These are phyloP conservation scores for Apodemia mormo DNA, from an alignment of 2,888 invertebrate genomes.

Conservation along the genomic window DNA sequence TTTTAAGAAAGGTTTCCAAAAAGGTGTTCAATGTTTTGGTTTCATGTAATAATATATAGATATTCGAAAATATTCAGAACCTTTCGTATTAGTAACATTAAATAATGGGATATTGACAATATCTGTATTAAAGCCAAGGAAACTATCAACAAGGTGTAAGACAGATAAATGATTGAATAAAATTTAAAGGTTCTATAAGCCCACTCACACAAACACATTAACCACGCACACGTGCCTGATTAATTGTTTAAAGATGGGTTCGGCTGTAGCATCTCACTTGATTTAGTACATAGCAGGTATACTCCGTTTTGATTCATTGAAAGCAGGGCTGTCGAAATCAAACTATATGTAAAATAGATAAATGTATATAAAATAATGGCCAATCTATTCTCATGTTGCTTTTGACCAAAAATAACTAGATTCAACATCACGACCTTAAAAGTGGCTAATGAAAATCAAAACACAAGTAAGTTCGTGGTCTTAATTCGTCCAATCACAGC, in stretches of 20 bases:
- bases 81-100: too few relatives aligned
- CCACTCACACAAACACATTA: constrained; percentile 1
- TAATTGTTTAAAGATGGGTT: constrained; percentile 14
- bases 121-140: background rate
- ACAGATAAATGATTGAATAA: constrained; percentile 7
- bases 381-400: too few relatives aligned
- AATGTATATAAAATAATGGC: too few relatives aligned
- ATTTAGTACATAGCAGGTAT: constrained; percentile 3
- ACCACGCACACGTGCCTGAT: constrained; percentile 12
- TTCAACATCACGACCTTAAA: too few relatives aligned
- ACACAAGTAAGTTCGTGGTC: too few relatives aligned
- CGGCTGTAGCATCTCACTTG: background rate
- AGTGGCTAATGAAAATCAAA: too few relatives aligned
- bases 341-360: background rate
- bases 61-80: too few relatives aligned
- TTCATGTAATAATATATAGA: too few relatives aligned
- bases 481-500: too few relatives aligned
- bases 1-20: too few relatives aligned
- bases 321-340: background rate
- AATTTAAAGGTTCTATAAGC: background rate
- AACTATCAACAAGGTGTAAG: constrained; percentile 12
- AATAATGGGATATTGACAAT: background rate
- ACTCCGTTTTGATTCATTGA: constrained; percentile 3
- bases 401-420: too few relatives aligned
- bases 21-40: too few relatives aligned